Percentiles rank a stretch among this genome's conserved stretches.
Conservation (phyloP, 2,888 invertebrate genomes). For the Drosophila limbata region DNA sequence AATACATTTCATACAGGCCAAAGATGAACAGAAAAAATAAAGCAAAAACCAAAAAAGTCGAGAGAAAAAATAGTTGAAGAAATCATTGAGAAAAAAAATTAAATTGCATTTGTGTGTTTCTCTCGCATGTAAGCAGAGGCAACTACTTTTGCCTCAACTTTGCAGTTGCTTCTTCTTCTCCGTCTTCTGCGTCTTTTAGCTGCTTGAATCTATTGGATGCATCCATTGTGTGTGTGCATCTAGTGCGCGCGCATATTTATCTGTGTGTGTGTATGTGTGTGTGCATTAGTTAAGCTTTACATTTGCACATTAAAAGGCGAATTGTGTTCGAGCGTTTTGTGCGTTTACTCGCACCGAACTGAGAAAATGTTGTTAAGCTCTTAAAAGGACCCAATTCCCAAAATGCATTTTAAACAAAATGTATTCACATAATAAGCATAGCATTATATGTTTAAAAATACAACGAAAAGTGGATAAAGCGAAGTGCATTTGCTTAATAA, state of each 20-base stretch:
- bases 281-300: slow-evolving; percentile 75
- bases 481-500: slow-evolving; percentile 29
- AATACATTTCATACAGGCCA: slow-evolving; percentile 81
- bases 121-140: slow-evolving; percentile 45
- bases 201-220: slow-evolving; percentile 69
- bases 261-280: slow-evolving; percentile 28
- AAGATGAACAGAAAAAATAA: slow-evolving; percentile 54
- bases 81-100: slow-evolving; percentile 53
- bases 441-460: slow-evolving; percentile 1
- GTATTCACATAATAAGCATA: slow-evolving; percentile 17
- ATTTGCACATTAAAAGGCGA: slow-evolving; percentile 81
- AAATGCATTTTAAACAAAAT: slow-evolving; percentile 21
- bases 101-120: slow-evolving; percentile 80
- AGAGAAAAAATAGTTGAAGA: slow-evolving; percentile 26
- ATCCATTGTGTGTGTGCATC: slow-evolving; percentile 73
- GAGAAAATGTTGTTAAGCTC: slow-evolving; percentile 60
- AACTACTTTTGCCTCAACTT: slow-evolving; percentile 28
- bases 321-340: slow-evolving; percentile 72
- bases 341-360: slow-evolving; percentile 42
- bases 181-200: slow-evolving; percentile 18
- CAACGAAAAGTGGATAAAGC: slow-evolving; percentile 3
- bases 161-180: slow-evolving; percentile 12
- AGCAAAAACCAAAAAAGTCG: slow-evolving; percentile 17
- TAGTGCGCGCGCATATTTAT: slow-evolving; percentile 28
- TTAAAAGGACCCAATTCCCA: slow-evolving; percentile 60